These are phyloP conservation scores for Microctonus brassicae DNA, from an alignment of 2,888 invertebrate genomes.

Conservation along the genomic window DNA sequence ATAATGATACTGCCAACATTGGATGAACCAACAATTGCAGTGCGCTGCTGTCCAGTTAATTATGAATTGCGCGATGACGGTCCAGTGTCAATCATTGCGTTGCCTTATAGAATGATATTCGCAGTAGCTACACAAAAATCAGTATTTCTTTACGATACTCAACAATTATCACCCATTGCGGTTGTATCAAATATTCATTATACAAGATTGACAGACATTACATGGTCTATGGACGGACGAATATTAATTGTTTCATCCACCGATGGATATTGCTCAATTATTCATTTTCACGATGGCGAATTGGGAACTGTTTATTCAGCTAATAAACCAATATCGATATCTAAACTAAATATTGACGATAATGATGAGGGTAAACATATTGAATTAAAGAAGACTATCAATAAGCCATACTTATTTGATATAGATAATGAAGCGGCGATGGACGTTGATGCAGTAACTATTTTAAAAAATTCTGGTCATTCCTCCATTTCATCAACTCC, in stretches of 20 bases:
- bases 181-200: constrained; percentile 89
- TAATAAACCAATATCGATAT: constrained; percentile 57
- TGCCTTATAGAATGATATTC: constrained; percentile 87
- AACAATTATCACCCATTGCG: constrained; percentile 84
- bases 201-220: constrained; percentile 87
- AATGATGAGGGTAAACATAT: constrained; percentile 34
- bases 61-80: constrained; percentile 76
- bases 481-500: constrained; percentile 31
- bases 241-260: constrained; percentile 85
- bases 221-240: constrained; percentile 86
- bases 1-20: constrained; percentile 83
- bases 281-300: constrained; percentile 82
- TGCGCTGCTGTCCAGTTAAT: constrained; percentile 83
- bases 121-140: constrained; percentile 92
- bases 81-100: constrained; percentile 72
- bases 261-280: constrained; percentile 90
- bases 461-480: not conserved
- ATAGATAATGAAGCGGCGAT: constrained; percentile 60
- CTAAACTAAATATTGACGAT: constrained; percentile 16
- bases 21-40: constrained; percentile 85
- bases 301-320: constrained; percentile 75
- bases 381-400: constrained; percentile 14
- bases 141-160: constrained; percentile 89
- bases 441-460: constrained; percentile 57
- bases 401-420: constrained; percentile 44